phyloP scores from a whole-genome alignment of 2,113 vertebrate genomes.

The Carollia perspicillata region DNA sequence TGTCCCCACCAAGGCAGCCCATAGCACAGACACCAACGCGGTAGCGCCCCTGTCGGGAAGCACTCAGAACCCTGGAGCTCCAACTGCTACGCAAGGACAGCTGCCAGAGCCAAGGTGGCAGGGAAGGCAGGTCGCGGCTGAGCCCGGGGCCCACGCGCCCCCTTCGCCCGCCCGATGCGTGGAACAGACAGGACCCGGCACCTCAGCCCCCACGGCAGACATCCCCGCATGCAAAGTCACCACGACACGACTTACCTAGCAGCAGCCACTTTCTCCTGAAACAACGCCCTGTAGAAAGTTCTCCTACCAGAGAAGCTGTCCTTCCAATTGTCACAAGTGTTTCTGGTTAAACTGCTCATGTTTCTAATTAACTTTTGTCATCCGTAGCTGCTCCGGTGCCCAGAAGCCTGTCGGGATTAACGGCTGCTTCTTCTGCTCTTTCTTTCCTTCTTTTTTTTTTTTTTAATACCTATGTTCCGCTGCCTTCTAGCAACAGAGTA shows the following conservation, averaged over 20 bases:
- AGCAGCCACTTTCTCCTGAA: constrained; percentile 75
- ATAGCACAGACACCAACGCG: not conserved
- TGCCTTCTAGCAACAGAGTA: constrained; percentile 80
- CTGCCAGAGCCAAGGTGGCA: constrained; percentile 41
- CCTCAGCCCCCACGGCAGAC: not conserved
- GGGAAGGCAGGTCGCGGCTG: not conserved
- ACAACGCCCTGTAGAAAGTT: constrained; percentile 75
- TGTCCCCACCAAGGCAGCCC: constrained; percentile 7
- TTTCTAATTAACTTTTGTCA: constrained; percentile 88
- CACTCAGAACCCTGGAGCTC: not conserved
- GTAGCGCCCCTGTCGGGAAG: not conserved
- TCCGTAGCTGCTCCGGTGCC: constrained; percentile 81
- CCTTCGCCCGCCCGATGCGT: accelerated
- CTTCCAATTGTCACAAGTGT: constrained; percentile 84
- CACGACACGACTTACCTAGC: constrained; percentile 75
- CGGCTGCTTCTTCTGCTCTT: constrained; percentile 73
- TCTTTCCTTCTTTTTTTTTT: not conserved
- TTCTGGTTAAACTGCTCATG: constrained; percentile 86
- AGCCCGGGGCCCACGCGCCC: not conserved
- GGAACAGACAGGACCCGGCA: not conserved
- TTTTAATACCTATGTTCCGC: constrained; percentile 81
- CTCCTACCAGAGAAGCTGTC: constrained; percentile 77
- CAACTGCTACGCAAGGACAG: not conserved
- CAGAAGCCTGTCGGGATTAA: constrained; percentile 88
- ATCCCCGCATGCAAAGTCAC: constrained; percentile 43